Conservation (phyloP, 2,888 invertebrate species). For the Cordilura impudica region DNA sequence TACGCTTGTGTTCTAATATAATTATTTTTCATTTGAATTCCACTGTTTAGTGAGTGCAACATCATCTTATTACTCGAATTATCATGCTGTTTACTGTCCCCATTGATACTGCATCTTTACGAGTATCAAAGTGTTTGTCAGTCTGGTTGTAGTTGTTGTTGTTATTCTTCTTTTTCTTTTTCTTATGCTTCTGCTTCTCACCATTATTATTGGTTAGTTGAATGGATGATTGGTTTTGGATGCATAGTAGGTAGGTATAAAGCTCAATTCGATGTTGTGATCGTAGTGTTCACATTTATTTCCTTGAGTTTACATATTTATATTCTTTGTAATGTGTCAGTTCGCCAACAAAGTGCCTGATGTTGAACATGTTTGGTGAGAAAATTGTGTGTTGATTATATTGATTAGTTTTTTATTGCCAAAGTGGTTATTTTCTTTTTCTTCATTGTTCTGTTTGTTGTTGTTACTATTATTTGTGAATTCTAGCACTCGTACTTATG, state of each 20-base stretch:
- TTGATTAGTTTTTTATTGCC: conserved; percentile 45
- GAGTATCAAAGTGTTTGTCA: background rate
- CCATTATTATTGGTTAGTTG: background rate
- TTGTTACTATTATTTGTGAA: background rate
- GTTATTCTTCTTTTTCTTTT: background rate
- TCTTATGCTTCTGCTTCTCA: background rate
- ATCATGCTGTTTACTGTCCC: conserved; percentile 18
- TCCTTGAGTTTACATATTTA: conserved; percentile 25
- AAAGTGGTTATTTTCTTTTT: conserved; percentile 14
- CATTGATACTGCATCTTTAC: conserved; percentile 39
- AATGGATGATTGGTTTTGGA: conserved; percentile 25
- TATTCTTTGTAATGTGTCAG: background rate
- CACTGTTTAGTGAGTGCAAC: no score
- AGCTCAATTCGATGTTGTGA: background rate
- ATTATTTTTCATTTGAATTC: no score
- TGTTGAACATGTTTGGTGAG: conserved; percentile 33
- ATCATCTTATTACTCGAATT: no score
- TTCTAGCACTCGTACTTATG: background rate
- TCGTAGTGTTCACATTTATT: conserved; percentile 16
- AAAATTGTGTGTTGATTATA: conserved; percentile 36
- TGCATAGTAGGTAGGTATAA: background rate
- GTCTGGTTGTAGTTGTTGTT: conserved; percentile 9
- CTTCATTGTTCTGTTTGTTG: background rate
- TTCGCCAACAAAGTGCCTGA: background rate
- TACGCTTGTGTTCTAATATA: no score